These are phyloP conservation scores for Melanostoma mellinum DNA, from an alignment of 2,888 invertebrate species.

Conservation along the genomic window DNA sequence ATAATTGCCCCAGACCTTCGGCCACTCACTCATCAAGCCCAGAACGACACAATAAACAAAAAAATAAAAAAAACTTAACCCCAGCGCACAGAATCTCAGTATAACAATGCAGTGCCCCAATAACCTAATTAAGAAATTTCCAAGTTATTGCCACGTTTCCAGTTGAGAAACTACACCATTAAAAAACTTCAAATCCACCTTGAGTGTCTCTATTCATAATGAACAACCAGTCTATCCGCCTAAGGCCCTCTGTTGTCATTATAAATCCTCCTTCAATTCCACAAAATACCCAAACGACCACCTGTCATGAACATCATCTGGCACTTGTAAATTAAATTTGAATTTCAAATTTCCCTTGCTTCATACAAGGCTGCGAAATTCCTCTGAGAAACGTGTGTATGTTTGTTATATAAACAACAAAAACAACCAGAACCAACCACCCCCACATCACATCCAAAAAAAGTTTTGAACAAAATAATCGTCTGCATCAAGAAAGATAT, in stretches of 20 bases:
- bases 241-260: slow-evolving; percentile 13
- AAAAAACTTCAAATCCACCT: slow-evolving; percentile 1
- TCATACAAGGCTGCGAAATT: slow-evolving; percentile 41
- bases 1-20: too few relatives aligned
- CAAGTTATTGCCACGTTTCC: background rate
- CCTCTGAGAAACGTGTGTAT: slow-evolving; percentile 26
- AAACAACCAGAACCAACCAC: slow-evolving; percentile 23
- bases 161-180: too few relatives aligned
- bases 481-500: slow-evolving; percentile 17
- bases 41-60: too few relatives aligned
- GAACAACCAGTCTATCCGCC: slow-evolving; percentile 1
- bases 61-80: too few relatives aligned
- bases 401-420: slow-evolving; percentile 19
- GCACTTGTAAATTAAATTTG: slow-evolving; percentile 54
- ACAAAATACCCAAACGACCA: slow-evolving; percentile 20
- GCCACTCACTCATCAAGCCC: too few relatives aligned
- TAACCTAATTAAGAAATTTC: slow-evolving; percentile 2
- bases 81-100: too few relatives aligned
- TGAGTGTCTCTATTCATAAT: background rate
- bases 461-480: slow-evolving; percentile 8
- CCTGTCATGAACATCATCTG: slow-evolving; percentile 40
- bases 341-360: slow-evolving; percentile 44
- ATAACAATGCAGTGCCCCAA: too few relatives aligned
- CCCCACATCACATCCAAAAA: slow-evolving; percentile 16
- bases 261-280: slow-evolving; percentile 8